Evolutionary conservation across 2,797 vertebrate genomes (phyloP).

Genomic region (Sternotherus odoratus): DNA sequence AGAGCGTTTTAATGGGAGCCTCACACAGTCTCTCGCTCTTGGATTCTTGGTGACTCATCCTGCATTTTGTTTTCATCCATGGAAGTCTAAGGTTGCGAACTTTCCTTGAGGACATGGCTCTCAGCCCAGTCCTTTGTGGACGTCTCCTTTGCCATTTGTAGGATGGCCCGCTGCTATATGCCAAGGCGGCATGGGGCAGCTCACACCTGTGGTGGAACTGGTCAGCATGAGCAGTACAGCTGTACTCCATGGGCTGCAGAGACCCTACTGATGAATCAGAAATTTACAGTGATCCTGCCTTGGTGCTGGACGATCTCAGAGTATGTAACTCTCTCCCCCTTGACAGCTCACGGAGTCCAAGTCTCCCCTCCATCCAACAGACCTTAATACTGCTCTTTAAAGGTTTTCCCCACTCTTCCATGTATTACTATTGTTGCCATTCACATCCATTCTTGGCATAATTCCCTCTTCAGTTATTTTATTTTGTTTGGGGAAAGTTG

Average conservation of each 20-base stretch:
- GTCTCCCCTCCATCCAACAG: not conserved
- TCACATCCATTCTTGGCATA: not conserved
- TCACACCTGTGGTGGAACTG: not conserved
- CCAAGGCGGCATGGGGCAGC: not conserved
- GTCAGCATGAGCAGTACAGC: not conserved
- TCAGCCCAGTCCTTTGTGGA: not conserved
- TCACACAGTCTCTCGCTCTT: not conserved
- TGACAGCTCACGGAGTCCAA: not conserved
- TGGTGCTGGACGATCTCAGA: not conserved
- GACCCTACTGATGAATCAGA: not conserved
- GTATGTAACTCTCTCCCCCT: accelerated
- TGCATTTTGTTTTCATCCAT: not conserved
- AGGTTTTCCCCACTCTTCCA: not conserved
- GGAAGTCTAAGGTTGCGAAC: not conserved
- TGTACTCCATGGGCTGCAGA: not conserved
- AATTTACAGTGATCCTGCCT: not conserved
- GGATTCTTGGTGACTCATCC: not conserved
- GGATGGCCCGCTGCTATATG: not conserved
- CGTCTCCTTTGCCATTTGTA: not conserved
- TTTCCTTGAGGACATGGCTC: not conserved
- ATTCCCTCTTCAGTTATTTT: not conserved
- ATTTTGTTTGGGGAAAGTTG: not conserved
- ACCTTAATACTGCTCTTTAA: not conserved
- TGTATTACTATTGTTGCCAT: not conserved
- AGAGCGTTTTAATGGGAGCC: not conserved